Percentiles rank a stretch among this genome's conserved stretches.
Evolutionary conservation across 2,113 vertebrate genomes (phyloP).

Genomic region (Scomber colias): DNA sequence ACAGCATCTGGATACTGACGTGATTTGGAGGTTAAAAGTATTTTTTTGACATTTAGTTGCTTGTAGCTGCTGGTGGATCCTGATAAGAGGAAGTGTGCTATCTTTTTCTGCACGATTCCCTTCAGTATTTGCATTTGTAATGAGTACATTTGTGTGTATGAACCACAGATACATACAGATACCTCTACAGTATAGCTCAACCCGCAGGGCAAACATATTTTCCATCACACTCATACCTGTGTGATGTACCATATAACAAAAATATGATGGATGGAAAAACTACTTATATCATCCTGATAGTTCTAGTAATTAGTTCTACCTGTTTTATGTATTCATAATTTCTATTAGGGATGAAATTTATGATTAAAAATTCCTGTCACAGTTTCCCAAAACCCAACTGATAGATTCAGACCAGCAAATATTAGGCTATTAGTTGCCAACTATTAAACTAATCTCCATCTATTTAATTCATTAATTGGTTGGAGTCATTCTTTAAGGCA

Average conservation of each 20-base stretch:
- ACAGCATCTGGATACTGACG: not conserved
- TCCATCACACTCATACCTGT: constrained; percentile 4
- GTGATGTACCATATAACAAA: no score
- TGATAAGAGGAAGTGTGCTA: constrained; percentile 36
- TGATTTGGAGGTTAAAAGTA: not conserved
- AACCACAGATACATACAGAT: not conserved
- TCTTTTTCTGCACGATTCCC: not conserved
- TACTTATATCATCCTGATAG: not conserved
- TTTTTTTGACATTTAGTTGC: not conserved
- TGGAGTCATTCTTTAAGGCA: no score
- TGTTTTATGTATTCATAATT: not conserved
- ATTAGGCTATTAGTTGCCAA: no score
- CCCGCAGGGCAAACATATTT: not conserved
- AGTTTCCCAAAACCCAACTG: no score
- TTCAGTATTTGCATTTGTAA: constrained; percentile 29
- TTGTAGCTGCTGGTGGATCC: not conserved
- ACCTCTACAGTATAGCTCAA: constrained; percentile 1
- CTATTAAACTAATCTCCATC: no score
- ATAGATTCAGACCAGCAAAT: no score
- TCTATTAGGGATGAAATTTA: no score
- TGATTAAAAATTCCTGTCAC: no score
- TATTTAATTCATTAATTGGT: no score
- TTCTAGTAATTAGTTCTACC: not conserved
- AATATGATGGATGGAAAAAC: not conserved
- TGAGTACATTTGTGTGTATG: constrained; percentile 22